Evolutionary conservation across 2,113 vertebrate genomes (phyloP), one percentile per base, ranked within the genome.

Genomic region (Otolemur garnettii): DNA sequence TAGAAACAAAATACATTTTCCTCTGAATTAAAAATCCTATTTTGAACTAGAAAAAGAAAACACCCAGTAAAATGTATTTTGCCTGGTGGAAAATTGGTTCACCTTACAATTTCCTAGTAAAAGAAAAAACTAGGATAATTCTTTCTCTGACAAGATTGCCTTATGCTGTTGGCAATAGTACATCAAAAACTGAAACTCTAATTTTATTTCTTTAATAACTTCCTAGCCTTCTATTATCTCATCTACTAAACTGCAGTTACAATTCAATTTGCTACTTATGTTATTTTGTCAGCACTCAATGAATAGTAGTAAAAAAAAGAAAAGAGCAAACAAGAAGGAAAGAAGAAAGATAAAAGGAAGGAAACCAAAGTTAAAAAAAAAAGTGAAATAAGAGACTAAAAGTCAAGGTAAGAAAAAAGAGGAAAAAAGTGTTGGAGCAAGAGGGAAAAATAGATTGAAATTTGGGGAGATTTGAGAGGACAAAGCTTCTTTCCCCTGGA

Each of bases 41-140:
- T 90, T 92, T 95, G 57, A 81, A 21, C 7, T 50, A 88, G 35
- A 35, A 71, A 93, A 90, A 82, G 11, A 59, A 26, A 93, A 84
- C 2, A 75, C n/a, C 24, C 75, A 74, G 74, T 38, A 92, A 93
- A 33, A 84, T 50, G 2, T 42, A 90, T 59, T 72, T 80, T 71
- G 72, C 64, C 38, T 35, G 38, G 30, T 60, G 5, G n/a, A 57
- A 82, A 87, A 35, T 28, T 82, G 78, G 15, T 69, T 93, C 7
- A 21, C 24, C 14, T 92, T 26, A 68, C 22, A 87, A 88, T 79
- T 66, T 6, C 72, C 28, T 21, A 62, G 71, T 35, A 45, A 64
- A 87, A 60, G 10, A 4, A n/a, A 87, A 91, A 78, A 62, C 7
- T 10, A 53, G 17, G 15, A 50, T 72, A 45, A 92, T 88, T 95